A percentile compares a stretch with the other conserved stretches of the same genome.
These are phyloP conservation scores for Xylota sylvarum DNA, from an alignment of 2,888 invertebrate species.

Conservation along the genomic window DNA sequence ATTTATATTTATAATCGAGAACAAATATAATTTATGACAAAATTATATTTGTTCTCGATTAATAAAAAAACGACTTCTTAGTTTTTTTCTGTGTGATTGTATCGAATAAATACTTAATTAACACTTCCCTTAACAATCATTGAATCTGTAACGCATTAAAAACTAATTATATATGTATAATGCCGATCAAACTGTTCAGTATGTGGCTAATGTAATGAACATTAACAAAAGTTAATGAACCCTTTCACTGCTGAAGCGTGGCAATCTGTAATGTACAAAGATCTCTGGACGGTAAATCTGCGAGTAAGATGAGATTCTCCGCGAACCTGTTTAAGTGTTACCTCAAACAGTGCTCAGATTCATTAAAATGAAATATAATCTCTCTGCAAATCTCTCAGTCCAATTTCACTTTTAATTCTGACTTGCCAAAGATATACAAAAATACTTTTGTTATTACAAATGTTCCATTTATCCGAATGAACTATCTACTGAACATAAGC, in stretches of 20 bases:
- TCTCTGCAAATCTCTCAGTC: conserved; percentile 44
- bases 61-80: too few relatives aligned
- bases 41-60: too few relatives aligned
- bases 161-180: too few relatives aligned
- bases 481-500: conserved; percentile 48
- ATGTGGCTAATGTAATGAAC: background rate
- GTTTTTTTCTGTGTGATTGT: too few relatives aligned
- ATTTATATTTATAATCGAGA: too few relatives aligned
- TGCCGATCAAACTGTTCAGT: too few relatives aligned
- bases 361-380: conserved; percentile 45
- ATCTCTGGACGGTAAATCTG: background rate
- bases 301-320: conserved; percentile 8
- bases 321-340: conserved; percentile 18
- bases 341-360: conserved; percentile 7
- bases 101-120: too few relatives aligned
- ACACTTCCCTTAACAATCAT: too few relatives aligned
- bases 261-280: conserved; percentile 20
- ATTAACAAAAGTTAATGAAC: conserved; percentile 32
- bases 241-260: conserved; percentile 22
- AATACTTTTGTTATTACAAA: conserved; percentile 44
- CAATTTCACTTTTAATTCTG: conserved; percentile 56
- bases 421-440: conserved; percentile 8
- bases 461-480: conserved; percentile 41
- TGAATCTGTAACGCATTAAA: too few relatives aligned
- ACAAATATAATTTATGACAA: too few relatives aligned